phyloP scores from a whole-genome alignment of 2,797 vertebrate species.

The Thaleichthys pacificus region DNA sequence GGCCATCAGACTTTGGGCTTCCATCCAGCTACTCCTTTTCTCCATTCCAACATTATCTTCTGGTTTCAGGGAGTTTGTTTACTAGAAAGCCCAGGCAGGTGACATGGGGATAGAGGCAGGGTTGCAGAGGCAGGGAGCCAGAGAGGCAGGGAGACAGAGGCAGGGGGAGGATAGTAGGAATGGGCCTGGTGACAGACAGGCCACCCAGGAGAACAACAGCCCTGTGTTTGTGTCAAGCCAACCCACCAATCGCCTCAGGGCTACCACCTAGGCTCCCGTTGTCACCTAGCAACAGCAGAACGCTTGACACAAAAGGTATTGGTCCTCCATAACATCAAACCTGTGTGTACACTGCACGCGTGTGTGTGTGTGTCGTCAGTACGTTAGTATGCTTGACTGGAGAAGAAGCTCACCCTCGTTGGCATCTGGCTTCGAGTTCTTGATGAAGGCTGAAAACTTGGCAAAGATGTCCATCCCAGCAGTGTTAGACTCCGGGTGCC shows the following conservation, averaged over 20 bases:
- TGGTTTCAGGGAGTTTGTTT: constrained; percentile 19
- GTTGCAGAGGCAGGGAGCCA: neutral
- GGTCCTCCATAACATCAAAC: constrained; percentile 7
- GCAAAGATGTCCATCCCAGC: constrained; percentile 99
- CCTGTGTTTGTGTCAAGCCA: constrained; percentile 41
- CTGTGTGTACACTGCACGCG: neutral
- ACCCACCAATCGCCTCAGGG: constrained; percentile 46
- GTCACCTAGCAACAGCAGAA: constrained; percentile 64
- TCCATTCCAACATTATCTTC: neutral
- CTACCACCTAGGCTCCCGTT: constrained; percentile 12
- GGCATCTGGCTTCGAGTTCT: constrained; percentile 94
- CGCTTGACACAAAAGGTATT: constrained; percentile 49
- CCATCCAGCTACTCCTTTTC: neutral
- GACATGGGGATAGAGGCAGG: constrained; percentile 23
- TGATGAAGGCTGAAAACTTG: constrained; percentile 97
- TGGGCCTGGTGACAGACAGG: constrained; percentile 22
- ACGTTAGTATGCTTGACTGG: neutral
- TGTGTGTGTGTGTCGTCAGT: neutral
- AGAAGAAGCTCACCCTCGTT: constrained; percentile 85
- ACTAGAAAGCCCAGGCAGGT: constrained; percentile 50
- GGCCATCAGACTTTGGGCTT: neutral
- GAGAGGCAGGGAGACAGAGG: no score
- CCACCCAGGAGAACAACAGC: constrained; percentile 57
- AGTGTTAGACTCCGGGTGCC: constrained; percentile 96
- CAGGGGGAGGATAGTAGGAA: constrained; percentile 13